These are phyloP conservation scores for Leucoraja ocellata DNA, from an alignment of 2,797 vertebrate species.

Conservation along the genomic window DNA sequence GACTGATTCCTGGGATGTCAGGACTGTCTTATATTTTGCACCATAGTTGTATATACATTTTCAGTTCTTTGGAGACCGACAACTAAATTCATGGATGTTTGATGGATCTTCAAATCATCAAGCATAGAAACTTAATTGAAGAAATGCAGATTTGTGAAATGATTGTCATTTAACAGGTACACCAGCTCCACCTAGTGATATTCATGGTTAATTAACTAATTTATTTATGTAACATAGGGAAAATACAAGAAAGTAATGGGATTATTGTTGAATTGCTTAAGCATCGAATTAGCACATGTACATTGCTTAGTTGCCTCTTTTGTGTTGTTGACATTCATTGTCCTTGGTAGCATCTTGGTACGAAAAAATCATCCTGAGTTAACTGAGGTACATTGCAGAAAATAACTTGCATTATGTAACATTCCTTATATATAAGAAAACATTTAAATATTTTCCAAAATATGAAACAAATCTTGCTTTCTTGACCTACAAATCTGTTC, in stretches of 20 bases:
- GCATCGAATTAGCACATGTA: neutral
- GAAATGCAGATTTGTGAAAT: neutral
- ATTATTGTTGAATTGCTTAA: neutral
- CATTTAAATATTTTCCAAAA: neutral
- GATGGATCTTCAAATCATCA: neutral
- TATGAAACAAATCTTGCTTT: neutral
- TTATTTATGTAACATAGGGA: neutral
- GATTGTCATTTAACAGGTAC: neutral
- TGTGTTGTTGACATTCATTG: neutral
- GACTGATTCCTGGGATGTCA: too few relatives aligned
- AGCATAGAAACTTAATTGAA: neutral
- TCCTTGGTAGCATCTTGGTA: neutral
- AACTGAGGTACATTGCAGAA: neutral
- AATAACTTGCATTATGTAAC: neutral
- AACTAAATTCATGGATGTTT: neutral
- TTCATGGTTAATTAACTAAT: neutral
- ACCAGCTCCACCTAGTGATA: constrained; percentile 20
- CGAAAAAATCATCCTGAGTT: neutral
- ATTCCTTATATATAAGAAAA: neutral
- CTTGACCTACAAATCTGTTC: neutral
- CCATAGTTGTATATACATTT: neutral
- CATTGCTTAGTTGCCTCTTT: neutral
- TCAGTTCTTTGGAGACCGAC: neutral
- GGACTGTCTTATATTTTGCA: neutral
- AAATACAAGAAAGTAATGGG: neutral